Evolutionary conservation across 2,797 vertebrate genomes (phyloP), one percentile per base, ranked within the genome.

Genomic region (Anas bernieri): DNA sequence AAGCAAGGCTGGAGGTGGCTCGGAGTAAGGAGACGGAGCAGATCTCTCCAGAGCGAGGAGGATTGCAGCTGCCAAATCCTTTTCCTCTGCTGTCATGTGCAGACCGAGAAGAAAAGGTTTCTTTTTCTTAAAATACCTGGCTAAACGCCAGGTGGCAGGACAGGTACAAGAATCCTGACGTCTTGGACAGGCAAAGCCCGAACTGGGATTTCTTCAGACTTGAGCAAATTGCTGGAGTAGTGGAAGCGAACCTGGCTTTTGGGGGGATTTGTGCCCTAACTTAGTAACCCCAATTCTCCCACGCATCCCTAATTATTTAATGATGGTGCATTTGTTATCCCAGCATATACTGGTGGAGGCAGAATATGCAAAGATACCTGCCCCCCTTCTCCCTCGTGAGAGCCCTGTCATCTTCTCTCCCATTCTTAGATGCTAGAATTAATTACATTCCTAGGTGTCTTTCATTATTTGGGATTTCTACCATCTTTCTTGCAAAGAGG

Each of bases 181-280:
- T 3, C 13, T 56, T 9, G 35, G 52, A 8, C n/a, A 45, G 83
- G 69, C 74, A 41, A 68, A 78, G 64, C 50, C 54, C 66, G 61
- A 28, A 11, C 25, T 0, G 2, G 41, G 54, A 35, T 45, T 83
- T 90, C 54, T 77, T 43, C 23, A 6, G 23, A 3, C 26, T 21
- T 31, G 33, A 52, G 64, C 31, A n/a, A 14, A 58, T 11, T 6
- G 13, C 54, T 7, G 0, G 7, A 75, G 43, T 10, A 21, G 2
- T 1, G 5, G 39, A 66, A 43, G 35, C 0, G 1, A 70, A 8
- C 4, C n/a, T 2, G 28, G 43, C 0, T 1, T 80, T 74, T 35
- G 0, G 6, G 69, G 62, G 62, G 39, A 12, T 83, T 46, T 52
- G 31, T 77, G 68, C 35, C 35, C n/a, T 46, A 39, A 0, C 48